Percentiles rank a stretch among this genome's conserved stretches.
Evolutionary conservation across 2,888 invertebrate genomes (phyloP).

Genomic region (Platycheirus albimanus): DNA sequence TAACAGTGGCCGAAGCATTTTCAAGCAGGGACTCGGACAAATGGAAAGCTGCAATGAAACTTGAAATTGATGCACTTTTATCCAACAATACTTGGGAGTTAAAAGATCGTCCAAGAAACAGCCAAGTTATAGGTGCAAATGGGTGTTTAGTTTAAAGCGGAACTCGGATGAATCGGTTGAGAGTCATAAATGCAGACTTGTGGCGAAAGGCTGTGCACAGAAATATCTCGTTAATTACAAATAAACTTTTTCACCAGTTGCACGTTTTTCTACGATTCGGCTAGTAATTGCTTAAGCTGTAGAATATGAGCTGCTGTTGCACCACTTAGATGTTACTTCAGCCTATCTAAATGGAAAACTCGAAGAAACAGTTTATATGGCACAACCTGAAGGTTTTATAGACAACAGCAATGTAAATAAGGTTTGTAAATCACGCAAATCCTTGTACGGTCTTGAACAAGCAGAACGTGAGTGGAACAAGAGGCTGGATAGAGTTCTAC

Average conservation of each 20-base stretch:
- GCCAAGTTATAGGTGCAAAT: conserved; percentile 36
- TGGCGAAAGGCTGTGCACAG: conserved; percentile 26
- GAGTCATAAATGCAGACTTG: conserved; percentile 33
- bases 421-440: conserved; percentile 30
- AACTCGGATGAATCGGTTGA: conserved; percentile 21
- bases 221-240: conserved; percentile 23
- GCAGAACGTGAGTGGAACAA: conserved; percentile 38
- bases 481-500: conserved; percentile 1
- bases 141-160: conserved; percentile 45
- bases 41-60: conserved; percentile 27
- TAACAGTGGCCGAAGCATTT: background rate
- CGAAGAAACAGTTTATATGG: conserved; percentile 34
- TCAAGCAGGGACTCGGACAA: background rate
- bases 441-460: conserved; percentile 49
- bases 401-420: background rate
- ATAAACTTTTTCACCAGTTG: conserved; percentile 3
- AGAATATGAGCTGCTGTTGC: background rate
- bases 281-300: background rate
- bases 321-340: conserved; percentile 40
- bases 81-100: conserved; percentile 45
- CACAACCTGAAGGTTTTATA: conserved; percentile 33
- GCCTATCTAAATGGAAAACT: conserved; percentile 48
- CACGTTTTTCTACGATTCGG: background rate
- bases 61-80: conserved; percentile 6
- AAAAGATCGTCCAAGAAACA: conserved; percentile 28